phyloP scores from a whole-genome alignment of 1,140 invertebrate species.

The Platyura marginata region DNA sequence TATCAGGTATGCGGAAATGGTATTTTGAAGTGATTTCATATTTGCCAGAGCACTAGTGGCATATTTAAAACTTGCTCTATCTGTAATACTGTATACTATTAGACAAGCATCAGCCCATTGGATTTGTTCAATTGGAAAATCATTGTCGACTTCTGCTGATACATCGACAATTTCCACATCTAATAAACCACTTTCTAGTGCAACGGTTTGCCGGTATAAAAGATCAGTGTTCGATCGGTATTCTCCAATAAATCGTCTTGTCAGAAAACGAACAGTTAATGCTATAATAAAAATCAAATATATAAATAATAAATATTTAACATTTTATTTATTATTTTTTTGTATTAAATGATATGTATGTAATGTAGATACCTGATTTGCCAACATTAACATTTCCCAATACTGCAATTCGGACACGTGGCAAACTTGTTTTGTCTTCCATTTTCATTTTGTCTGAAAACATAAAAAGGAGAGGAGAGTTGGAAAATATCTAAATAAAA shows the following conservation, averaged over 20 bases:
- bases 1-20: slow-evolving; percentile 40
- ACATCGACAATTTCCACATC: slow-evolving; percentile 64
- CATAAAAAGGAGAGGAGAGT: slow-evolving; percentile 6
- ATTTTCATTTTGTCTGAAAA: slow-evolving; percentile 32
- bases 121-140: slow-evolving; percentile 34
- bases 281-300: slow-evolving; percentile 37
- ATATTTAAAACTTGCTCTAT: slow-evolving; percentile 46
- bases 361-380: slow-evolving; percentile 49
- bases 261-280: slow-evolving; percentile 56
- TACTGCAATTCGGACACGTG: slow-evolving; percentile 43
- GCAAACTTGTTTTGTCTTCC: slow-evolving; percentile 35
- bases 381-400: slow-evolving; percentile 51
- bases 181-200: slow-evolving; percentile 43
- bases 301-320: no score
- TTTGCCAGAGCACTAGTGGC: slow-evolving; percentile 39
- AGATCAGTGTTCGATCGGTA: slow-evolving; percentile 66
- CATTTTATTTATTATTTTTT: no score
- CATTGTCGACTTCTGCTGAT: slow-evolving; percentile 40
- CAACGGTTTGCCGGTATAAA: slow-evolving; percentile 51
- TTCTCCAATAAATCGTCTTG: slow-evolving; percentile 59
- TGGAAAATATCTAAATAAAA: slow-evolving; percentile 1
- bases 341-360: not conserved
- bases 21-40: slow-evolving; percentile 26
- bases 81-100: slow-evolving; percentile 62
- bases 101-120: slow-evolving; percentile 61